phyloP scores from a whole-genome alignment of 2,113 vertebrate species.

The Tiliqua scincoides region DNA sequence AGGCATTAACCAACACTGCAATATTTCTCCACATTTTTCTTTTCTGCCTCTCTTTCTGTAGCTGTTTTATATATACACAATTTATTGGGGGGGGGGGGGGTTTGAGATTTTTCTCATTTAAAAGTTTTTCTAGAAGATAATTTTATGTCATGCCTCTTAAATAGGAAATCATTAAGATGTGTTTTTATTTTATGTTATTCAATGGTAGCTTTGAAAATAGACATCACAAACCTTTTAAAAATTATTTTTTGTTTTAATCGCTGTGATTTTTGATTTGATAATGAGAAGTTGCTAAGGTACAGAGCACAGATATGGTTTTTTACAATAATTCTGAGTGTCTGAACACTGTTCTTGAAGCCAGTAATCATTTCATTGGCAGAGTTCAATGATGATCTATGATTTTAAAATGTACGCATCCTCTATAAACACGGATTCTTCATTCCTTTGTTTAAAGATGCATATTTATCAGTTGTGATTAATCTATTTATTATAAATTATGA shows the following conservation, averaged over 20 bases:
- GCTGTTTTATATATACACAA: constrained; percentile 84
- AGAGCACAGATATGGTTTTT: constrained; percentile 82
- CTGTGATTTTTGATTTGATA: constrained; percentile 86
- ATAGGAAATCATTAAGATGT: constrained; percentile 82
- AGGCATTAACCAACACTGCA: constrained; percentile 76
- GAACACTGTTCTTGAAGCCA: constrained; percentile 83
- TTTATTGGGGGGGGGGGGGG: constrained; percentile 81
- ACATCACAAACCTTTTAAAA: constrained; percentile 82
- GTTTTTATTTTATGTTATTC: constrained; percentile 85
- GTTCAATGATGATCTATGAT: constrained; percentile 80
- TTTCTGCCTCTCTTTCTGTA: constrained; percentile 82
- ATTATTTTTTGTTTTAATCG: constrained; percentile 81
- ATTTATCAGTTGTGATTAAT: constrained; percentile 84
- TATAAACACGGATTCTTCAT: constrained; percentile 83
- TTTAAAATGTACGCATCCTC: constrained; percentile 85
- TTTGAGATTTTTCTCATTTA: constrained; percentile 84
- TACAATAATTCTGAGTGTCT: constrained; percentile 81
- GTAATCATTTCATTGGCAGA: constrained; percentile 83
- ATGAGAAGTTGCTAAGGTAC: constrained; percentile 80
- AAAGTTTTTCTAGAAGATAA: constrained; percentile 82
- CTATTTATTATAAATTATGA: constrained; percentile 88
- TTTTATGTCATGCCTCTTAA: constrained; percentile 84
- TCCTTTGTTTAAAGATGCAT: constrained; percentile 85
- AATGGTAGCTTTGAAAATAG: constrained; percentile 82
- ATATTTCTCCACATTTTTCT: constrained; percentile 79